Base-by-base conservation (phyloP, 2,797 vertebrate genomes). In the Nasua narica region DNA sequence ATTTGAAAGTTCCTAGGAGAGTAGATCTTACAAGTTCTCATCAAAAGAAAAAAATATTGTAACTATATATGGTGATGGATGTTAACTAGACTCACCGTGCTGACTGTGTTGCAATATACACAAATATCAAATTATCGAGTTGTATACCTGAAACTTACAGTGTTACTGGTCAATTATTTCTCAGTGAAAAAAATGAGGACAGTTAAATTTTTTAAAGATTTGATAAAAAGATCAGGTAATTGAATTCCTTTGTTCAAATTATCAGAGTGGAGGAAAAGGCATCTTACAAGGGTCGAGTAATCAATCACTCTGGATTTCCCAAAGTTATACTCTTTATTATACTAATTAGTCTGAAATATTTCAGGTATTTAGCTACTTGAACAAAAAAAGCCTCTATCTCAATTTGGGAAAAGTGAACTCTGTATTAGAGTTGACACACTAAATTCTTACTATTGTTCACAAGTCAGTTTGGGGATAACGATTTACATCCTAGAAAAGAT, bases 231-330 rank as follows among this genome's bases (percentile, higher is more conserved):
- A 82, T 62, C 3, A 74, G 14, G 52, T 25, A 76, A 35, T 13
- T 69, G 21, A 87, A 87, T 84, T 91, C 15, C 29, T 92, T 95
- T 70, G 60, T 92, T 87, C 54, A 84, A 85, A 92, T 37, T 82
- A 48, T 96, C 32, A 50, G 56, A 79, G 37, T n/a, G 58, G 48
- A 82, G 25, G 15, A 77, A 90, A 84, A 21, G 12, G 3, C 12
- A 52, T 74, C 67, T 81, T 27, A 56, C 4, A 32, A 29, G 43
- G n/a, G 3, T 6, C 32, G 10, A 16, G 23, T 89, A 84, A 43
- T 74, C 69, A 76, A 79, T 87, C 76, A 74, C 13, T 58, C 29
- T 78, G 67, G 10, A 78, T 69, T 96, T 79, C 14, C 37, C 56
- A 32, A 76, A 92, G 29, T 82, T 91, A 89, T 40, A 72, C 4